phyloP scores from a whole-genome alignment of 2,797 vertebrate species.

The Anniella stebbinsi region DNA sequence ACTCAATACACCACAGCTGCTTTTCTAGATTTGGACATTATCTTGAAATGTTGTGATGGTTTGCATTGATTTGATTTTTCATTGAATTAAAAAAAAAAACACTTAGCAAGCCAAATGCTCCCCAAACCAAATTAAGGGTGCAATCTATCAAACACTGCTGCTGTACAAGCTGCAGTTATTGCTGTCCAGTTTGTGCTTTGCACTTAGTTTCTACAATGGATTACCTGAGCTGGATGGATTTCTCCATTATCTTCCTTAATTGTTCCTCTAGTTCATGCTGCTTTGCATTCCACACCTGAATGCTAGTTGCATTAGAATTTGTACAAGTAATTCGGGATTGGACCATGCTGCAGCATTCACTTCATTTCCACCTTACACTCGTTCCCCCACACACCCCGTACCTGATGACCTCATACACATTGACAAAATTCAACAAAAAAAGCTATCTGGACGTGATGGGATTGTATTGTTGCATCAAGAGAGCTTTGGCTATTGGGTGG shows the following conservation, averaged over 20 bases:
- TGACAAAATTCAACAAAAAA: too few species aligned
- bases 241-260: not conserved
- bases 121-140: not conserved
- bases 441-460: too few species aligned
- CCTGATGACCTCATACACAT: too few species aligned
- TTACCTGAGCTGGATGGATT: not conserved
- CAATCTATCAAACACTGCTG: not conserved
- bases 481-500: too few species aligned
- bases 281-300: not conserved
- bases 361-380: not conserved
- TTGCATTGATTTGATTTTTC: too few species aligned
- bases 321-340: not conserved
- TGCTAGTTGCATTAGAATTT: not conserved
- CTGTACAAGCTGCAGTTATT: not conserved
- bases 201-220: not conserved
- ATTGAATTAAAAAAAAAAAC: not conserved
- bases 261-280: not conserved
- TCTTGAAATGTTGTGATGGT: too few species aligned
- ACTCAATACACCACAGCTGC: too few species aligned
- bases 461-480: too few species aligned
- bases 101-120: rapidly evolving
- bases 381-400: too few species aligned
- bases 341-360: too few species aligned
- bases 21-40: too few species aligned
- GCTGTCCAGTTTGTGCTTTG: not conserved